Evolutionary conservation across 2,888 invertebrate genomes (phyloP).

Genomic region (Mythimna ferrago): DNA sequence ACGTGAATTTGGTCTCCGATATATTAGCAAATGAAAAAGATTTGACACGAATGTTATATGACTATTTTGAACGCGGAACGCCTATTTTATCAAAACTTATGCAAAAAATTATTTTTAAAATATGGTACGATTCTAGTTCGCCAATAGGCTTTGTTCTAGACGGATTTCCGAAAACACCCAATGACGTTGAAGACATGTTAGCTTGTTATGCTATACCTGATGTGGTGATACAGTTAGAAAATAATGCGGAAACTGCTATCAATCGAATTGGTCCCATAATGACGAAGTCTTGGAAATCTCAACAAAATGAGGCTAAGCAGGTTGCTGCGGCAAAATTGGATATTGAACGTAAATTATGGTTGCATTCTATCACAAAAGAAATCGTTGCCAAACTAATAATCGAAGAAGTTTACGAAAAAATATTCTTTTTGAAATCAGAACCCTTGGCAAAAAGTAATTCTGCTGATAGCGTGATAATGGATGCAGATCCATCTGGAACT

Average conservation of each 20-base stretch:
- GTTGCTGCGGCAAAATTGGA: conserved; percentile 71
- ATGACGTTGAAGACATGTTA: conserved; percentile 89
- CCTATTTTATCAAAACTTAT: conserved; percentile 84
- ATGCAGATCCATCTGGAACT: conserved; percentile 82
- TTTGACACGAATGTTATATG: conserved; percentile 79
- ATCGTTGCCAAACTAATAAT: conserved; percentile 76
- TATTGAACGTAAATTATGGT: conserved; percentile 75
- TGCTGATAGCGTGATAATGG: conserved; percentile 83
- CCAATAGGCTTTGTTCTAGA: conserved; percentile 90
- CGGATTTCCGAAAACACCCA: conserved; percentile 91
- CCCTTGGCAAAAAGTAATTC: conserved; percentile 58
- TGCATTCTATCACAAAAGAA: conserved; percentile 74
- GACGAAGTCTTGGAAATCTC: conserved; percentile 82
- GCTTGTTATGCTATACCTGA: conserved; percentile 90
- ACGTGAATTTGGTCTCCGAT: conserved; percentile 74
- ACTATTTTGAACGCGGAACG: conserved; percentile 87
- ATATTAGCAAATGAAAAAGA: conserved; percentile 81
- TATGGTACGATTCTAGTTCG: conserved; percentile 90
- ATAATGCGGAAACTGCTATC: conserved; percentile 74
- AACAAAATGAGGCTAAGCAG: conserved; percentile 79
- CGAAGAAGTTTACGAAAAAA: conserved; percentile 77
- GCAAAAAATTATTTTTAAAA: conserved; percentile 81
- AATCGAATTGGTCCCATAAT: conserved; percentile 77
- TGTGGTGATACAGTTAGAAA: conserved; percentile 88
- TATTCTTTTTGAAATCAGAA: conserved; percentile 59